phyloP scores from a whole-genome alignment of 2,113 vertebrate genomes.

The Guaruba guarouba region DNA sequence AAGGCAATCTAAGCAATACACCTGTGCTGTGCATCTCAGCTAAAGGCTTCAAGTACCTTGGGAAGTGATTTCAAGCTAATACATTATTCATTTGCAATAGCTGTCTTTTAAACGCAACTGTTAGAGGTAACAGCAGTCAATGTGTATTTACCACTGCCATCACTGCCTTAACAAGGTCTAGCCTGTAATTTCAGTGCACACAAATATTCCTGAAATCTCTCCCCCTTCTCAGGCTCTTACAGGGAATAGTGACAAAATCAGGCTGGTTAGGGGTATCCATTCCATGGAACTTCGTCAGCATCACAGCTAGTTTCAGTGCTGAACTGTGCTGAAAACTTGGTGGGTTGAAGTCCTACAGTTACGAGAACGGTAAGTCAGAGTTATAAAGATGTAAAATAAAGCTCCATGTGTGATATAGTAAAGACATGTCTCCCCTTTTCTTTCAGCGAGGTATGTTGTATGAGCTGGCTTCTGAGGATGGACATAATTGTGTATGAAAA shows the following conservation, averaged over 20 bases:
- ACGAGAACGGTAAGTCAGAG: background rate
- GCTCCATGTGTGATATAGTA: background rate
- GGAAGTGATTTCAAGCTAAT: conserved; percentile 21
- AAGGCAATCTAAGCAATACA: background rate
- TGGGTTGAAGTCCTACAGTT: background rate
- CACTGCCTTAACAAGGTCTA: background rate
- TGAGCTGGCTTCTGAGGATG: background rate
- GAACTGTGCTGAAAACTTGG: background rate
- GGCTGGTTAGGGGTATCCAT: background rate
- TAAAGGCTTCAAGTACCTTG: background rate
- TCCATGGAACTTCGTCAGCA: background rate
- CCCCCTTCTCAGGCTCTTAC: background rate
- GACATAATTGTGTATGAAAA: background rate
- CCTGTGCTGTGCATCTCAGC: background rate
- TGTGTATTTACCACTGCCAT: background rate
- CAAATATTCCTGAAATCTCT: background rate
- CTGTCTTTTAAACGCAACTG: background rate
- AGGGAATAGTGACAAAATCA: background rate
- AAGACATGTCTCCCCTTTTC: background rate
- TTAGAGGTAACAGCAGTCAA: conserved; percentile 2
- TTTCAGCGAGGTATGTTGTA: background rate
- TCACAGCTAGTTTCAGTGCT: background rate
- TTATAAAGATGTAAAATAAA: background rate
- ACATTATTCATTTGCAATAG: conserved; percentile 35
- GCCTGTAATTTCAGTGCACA: background rate